Base-by-base conservation (phyloP, 1,140 invertebrate species). In the Formica exsecta region DNA sequence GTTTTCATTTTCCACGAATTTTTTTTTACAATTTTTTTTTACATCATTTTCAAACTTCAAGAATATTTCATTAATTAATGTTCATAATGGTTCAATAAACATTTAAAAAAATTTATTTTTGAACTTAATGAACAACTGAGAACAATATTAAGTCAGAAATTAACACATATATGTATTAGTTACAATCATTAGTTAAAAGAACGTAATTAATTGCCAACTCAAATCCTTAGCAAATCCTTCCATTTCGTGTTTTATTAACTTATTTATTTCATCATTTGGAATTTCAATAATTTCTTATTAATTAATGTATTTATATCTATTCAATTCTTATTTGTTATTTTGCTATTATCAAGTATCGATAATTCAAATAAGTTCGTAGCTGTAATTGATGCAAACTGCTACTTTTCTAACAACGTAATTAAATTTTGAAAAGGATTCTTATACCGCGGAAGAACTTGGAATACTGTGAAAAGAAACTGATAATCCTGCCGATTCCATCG, bases 401-500 rank as follows among this genome's bases (percentile, higher is more conserved):
- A 61, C 36, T 61, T 59, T 75, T 54, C 36, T 36, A 75, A 59
- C 7, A 59, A 75, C 9, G 22, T 41, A 61, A 75, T 75, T 75
- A 75, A 75, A 59, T 75, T 75, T 75, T 19, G 54, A 13, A 19
- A 73, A 57, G 16, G 8, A 38, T 75, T 75, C 32, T n/a, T 6
- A 38, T 48, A 59, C 41, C 25, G 4, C 36, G 48, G 25, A 22
- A 38, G 7, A 57, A 71, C 36, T 41, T 48, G 57, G n/a, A 22
- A 29, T 19, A 22, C 16, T 25, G 59, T 22, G 41, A 22, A 22
- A 25, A 44, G 61, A 79, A 41, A 48, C 16, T 66, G 19, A 25
- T 36, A 68, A 9, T 38, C n/a, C 6, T n/a, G 13, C n/a, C 75
- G 87, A 70, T 75, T 32, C 41, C 48, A 75, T 29, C 88, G 79